Evolutionary conservation across 2,113 vertebrate genomes (phyloP).

Genomic region (Trochalopteron elliotii): DNA sequence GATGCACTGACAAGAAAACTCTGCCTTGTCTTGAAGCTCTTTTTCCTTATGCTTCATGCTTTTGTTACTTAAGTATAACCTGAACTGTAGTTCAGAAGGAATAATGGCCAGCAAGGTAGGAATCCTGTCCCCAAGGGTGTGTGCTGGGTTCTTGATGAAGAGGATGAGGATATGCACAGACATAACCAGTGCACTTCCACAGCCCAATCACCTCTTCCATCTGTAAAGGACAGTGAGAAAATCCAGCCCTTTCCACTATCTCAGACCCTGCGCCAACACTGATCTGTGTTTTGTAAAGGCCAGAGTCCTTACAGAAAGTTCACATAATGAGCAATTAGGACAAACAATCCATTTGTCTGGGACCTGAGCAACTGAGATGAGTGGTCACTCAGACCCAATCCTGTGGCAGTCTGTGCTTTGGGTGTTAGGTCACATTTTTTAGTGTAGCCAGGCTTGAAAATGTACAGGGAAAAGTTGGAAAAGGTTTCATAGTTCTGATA

Average conservation of each 20-base stretch:
- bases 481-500: not conserved
- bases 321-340: not conserved
- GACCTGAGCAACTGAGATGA: not conserved
- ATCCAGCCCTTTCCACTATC: not conserved
- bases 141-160: not conserved
- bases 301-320: not conserved
- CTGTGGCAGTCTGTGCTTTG: not conserved
- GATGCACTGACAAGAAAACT: not conserved
- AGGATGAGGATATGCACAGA: not conserved
- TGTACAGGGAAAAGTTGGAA: not conserved
- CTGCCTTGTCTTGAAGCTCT: not conserved
- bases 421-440: not conserved
- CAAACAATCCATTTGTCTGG: not conserved
- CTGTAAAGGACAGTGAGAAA: not conserved
- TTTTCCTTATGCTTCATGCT: not conserved
- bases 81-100: not conserved
- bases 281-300: not conserved
- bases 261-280: not conserved
- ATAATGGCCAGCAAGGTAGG: not conserved
- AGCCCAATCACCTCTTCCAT: not conserved
- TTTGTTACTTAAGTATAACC: not conserved
- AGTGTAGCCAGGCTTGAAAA: not conserved
- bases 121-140: not conserved
- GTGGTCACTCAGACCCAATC: not conserved
- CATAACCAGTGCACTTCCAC: not conserved